phyloP scores from a whole-genome alignment of 2,113 vertebrate species.

The Phalacrocorax brasilianus region DNA sequence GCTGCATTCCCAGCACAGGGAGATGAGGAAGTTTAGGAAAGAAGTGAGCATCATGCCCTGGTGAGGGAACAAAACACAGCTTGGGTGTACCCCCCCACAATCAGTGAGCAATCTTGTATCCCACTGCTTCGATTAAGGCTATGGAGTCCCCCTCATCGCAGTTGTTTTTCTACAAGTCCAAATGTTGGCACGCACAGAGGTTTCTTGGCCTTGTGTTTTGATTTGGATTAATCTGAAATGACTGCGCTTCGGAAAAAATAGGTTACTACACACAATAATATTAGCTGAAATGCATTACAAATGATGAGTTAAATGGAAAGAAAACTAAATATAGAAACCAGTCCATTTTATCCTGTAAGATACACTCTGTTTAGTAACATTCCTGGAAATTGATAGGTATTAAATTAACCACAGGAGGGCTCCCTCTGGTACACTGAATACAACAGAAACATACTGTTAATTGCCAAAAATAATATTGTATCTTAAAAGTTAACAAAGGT shows the following conservation, averaged over 20 bases:
- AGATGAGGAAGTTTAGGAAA: background rate
- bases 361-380: background rate
- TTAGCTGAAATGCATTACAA: background rate
- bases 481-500: constrained; percentile 16
- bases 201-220: background rate
- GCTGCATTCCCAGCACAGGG: background rate
- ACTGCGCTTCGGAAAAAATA: background rate
- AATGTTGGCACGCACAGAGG: background rate
- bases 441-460: constrained; percentile 18
- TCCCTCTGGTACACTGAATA: constrained; percentile 49
- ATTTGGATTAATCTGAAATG: background rate
- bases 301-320: background rate
- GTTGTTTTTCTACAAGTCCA: background rate
- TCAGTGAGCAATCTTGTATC: background rate
- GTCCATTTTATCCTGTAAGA: background rate
- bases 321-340: background rate
- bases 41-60: background rate
- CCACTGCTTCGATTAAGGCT: background rate
- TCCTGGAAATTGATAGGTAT: constrained; percentile 52
- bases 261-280: background rate
- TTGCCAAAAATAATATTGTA: constrained; percentile 24
- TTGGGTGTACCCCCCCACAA: background rate
- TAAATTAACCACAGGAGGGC: constrained; percentile 68
- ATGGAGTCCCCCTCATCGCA: background rate
- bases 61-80: background rate